A percentile compares a stretch with the other conserved stretches of the same genome.
Evolutionary conservation across 2,888 invertebrate genomes (phyloP).

Genomic region (Drosophila flavopinicola): DNA sequence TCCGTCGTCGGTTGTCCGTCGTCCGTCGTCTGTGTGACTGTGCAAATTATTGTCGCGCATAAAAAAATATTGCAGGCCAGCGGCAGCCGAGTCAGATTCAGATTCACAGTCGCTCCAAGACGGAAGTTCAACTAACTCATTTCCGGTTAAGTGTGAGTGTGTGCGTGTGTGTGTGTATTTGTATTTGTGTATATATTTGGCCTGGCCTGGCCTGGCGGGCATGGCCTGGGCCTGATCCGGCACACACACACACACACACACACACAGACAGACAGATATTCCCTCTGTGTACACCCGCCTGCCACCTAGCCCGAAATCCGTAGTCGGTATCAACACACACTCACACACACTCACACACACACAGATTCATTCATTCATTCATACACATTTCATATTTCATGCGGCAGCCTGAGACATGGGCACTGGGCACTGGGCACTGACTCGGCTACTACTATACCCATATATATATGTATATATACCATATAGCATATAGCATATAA

Average conservation of each 20-base stretch:
- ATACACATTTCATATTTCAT: constrained; percentile 52
- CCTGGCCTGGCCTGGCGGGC: constrained; percentile 38
- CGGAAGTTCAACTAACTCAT: constrained; percentile 83
- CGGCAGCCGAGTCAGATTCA: constrained; percentile 39
- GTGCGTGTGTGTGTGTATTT: constrained; percentile 16
- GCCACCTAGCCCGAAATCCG: constrained; percentile 8
- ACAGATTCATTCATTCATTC: constrained; percentile 48
- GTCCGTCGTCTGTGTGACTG: constrained; percentile 50
- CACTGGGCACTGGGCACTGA: constrained; percentile 19
- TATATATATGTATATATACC: background rate
- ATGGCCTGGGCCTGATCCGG: constrained; percentile 34
- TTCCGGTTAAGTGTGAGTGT: constrained; percentile 75
- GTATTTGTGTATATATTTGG: constrained; percentile 45
- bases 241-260: constrained; percentile 14
- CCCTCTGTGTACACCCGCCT: constrained; percentile 4
- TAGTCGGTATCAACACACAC: constrained; percentile 18
- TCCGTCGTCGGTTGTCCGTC: constrained; percentile 27
- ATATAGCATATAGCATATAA: background rate
- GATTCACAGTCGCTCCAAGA: constrained; percentile 60
- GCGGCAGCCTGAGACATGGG: constrained; percentile 18
- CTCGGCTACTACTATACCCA: constrained; percentile 16
- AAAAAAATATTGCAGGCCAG: constrained; percentile 69
- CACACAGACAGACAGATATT: constrained; percentile 10
- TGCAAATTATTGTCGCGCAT: constrained; percentile 74
- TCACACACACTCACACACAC: constrained; percentile 22